Base-by-base conservation (phyloP, 2,888 invertebrate genomes). In the Stenodera caucasica region DNA sequence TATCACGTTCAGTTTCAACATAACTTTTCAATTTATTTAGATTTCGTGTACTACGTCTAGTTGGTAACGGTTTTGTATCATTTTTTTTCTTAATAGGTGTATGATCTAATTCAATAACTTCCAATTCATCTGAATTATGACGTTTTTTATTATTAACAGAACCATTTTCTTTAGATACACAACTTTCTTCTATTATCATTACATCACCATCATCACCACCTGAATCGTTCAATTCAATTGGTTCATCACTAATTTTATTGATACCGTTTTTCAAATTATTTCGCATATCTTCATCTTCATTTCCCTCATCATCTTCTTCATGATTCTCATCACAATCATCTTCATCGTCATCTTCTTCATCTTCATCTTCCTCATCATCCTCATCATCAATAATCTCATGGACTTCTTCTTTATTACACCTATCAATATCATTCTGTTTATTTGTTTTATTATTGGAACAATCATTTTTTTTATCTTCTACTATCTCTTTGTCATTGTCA, bases 21-120 rank as follows among this genome's bases (percentile, higher is more conserved):
- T 81, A 81, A 61, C 78, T 80, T 67, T 78, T 81, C 70, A 84
- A 86, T 66, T 87, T 86, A 70, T 84, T 85, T 35, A 85, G 75
- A 74, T 86, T 86, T 32, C 86, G 78, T 37, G 84, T 81, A 75
- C 86, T 86, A 62, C 86, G 77, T 61, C 84, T 75, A 0, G 84
- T 84, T 12, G 83, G 82, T 61, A 82, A 57, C 26, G 55, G 23
- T 32, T 54, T 63, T 67, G 12, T 64, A 55, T 62, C 70, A 72
- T 71, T 67, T 69, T 63, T 71, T 73, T 78, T 75, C 80, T 83
- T 74, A 82, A 84, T 72, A 80, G 80, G 73, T 78, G 78, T 75
- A 29, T 57, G 58, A 58, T 67, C 77, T 57, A 72, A 64, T 49
- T 75, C 75, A 54, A 78, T 75, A 49, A 78, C 70, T 61, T 75